Evolutionary conservation across 2,113 vertebrate genomes (phyloP).

Genomic region (Anarhynchus alexandrinus): DNA sequence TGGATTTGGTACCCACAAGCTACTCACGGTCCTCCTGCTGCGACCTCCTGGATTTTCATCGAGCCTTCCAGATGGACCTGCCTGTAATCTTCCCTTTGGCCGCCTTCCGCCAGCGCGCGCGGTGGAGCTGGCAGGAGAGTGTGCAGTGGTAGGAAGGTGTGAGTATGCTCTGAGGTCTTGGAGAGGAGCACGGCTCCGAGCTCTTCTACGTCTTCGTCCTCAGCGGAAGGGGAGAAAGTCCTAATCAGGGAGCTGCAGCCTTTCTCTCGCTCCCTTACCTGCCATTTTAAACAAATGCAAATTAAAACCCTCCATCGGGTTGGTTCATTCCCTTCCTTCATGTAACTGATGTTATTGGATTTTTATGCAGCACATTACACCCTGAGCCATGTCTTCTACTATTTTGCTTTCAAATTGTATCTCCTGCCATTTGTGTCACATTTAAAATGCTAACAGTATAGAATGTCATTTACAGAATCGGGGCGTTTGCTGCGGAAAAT

Average conservation of each 20-base stretch:
- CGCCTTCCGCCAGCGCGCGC: background rate
- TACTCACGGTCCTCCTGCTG: accelerated
- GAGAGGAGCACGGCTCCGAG: background rate
- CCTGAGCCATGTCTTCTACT: constrained; percentile 81
- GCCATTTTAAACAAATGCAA: constrained; percentile 76
- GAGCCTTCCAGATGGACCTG: background rate
- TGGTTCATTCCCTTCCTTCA: constrained; percentile 56
- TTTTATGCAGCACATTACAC: constrained; percentile 79
- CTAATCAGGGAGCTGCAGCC: background rate
- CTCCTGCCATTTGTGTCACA: constrained; percentile 92
- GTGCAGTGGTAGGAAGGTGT: background rate
- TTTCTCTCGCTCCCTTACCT: constrained; percentile 54
- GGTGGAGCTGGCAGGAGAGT: background rate
- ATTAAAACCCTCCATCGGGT: constrained; percentile 61
- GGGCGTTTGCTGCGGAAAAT: constrained; percentile 92
- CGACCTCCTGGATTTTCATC: accelerated
- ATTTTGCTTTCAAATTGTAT: constrained; percentile 94
- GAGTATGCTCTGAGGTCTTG: background rate
- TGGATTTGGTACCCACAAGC: accelerated
- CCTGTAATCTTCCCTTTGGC: background rate
- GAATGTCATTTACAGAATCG: constrained; percentile 93
- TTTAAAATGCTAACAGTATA: constrained; percentile 95
- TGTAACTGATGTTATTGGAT: constrained; percentile 77
- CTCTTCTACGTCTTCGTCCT: background rate
- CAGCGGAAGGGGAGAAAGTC: background rate